phyloP scores from a whole-genome alignment of 2,888 invertebrate species.

The Cylindroiulus punctatus region DNA sequence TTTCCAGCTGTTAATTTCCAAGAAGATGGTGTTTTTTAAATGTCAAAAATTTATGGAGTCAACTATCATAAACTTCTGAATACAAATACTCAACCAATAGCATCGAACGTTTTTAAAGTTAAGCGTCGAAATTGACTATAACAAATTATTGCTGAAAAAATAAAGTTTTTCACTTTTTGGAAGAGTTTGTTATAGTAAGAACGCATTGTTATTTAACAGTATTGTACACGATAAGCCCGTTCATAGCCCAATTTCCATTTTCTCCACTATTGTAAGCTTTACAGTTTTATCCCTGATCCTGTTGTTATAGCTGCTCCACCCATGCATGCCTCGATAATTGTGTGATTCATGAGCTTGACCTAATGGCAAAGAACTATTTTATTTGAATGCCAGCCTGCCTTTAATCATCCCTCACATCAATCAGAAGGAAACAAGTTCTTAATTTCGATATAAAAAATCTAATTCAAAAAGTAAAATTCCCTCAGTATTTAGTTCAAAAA shows the following conservation, averaged over 20 bases:
- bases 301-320: not conserved
- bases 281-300: not conserved
- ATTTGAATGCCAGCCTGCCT: slow-evolving; percentile 4
- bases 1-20: no score
- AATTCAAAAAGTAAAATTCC: not conserved
- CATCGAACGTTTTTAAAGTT: no score
- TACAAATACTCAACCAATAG: no score
- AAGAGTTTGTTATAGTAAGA: no score
- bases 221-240: no score
- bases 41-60: no score
- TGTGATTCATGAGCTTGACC: slow-evolving; percentile 39
- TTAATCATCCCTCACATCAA: not conserved
- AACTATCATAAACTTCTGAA: no score
- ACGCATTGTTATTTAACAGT: no score
- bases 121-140: no score
- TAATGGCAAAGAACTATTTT: slow-evolving; percentile 38
- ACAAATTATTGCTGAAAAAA: no score
- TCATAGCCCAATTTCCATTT: not conserved
- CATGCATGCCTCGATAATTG: not conserved
- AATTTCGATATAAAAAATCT: not conserved
- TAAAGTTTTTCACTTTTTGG: no score
- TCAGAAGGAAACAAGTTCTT: slow-evolving; percentile 3
- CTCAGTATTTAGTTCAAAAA: slow-evolving; percentile 10
- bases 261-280: not conserved
- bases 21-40: no score